Percentiles rank a stretch among this genome's conserved stretches.
These are phyloP conservation scores for Hippopotamus amphibius DNA, from an alignment of 2,113 vertebrate species.

Conservation along the genomic window DNA sequence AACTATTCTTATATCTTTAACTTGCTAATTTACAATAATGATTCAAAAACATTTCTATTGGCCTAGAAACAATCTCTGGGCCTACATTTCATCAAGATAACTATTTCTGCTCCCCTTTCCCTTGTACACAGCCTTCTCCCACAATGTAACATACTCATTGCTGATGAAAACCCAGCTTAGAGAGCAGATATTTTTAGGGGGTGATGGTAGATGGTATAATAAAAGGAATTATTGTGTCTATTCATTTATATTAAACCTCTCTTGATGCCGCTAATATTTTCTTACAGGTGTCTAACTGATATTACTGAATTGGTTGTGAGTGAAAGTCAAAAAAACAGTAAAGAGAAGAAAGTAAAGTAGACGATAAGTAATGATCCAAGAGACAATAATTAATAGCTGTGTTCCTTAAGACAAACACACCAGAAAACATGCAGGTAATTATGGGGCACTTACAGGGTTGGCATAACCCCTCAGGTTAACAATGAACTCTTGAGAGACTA, in stretches of 20 bases:
- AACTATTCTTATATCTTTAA: not conserved
- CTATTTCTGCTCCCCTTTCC: not conserved
- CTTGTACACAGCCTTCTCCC: not conserved
- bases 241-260: constrained; percentile 17
- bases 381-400: constrained; percentile 67
- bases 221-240: constrained; percentile 13
- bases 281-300: not conserved
- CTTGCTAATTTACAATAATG: constrained; percentile 2
- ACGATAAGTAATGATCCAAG: constrained; percentile 11
- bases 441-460: constrained; percentile 47
- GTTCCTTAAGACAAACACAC: constrained; percentile 55
- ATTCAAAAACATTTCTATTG: constrained; percentile 23
- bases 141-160: not conserved
- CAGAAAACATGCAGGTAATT: constrained; percentile 70
- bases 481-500: constrained; percentile 46
- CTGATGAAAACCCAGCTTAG: constrained; percentile 35
- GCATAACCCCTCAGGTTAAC: constrained; percentile 35
- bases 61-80: constrained; percentile 18
- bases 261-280: constrained; percentile 15
- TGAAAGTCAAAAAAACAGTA: constrained; percentile 30
- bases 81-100: not conserved
- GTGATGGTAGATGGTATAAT: not conserved
- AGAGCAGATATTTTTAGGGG: not conserved
- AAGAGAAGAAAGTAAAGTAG: constrained; percentile 29
- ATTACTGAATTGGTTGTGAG: not conserved